Percentiles rank a stretch among this genome's conserved stretches.
phyloP scores from a whole-genome alignment of 2,113 vertebrate genomes.

The Actenoides hombroni region DNA sequence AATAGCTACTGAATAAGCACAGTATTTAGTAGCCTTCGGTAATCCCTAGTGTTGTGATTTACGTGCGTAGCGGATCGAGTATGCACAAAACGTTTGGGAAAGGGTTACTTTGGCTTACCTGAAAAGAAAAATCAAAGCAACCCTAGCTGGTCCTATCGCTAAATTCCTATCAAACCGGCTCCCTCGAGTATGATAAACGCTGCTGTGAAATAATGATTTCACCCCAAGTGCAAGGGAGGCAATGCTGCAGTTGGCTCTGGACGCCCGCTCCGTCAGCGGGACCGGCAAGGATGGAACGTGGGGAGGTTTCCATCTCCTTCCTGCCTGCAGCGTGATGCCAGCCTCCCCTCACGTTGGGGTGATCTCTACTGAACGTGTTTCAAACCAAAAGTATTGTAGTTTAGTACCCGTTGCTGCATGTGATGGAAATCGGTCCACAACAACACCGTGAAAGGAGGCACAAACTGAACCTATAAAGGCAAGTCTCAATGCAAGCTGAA shows the following conservation, averaged over 20 bases:
- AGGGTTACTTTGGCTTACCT: slow-evolving; percentile 22
- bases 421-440: slow-evolving; percentile 33
- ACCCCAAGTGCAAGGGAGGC: background rate
- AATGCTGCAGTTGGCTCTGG: background rate
- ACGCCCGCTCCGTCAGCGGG: background rate
- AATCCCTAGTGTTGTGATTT: slow-evolving; percentile 61
- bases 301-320: background rate
- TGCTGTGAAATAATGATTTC: slow-evolving; percentile 49
- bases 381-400: slow-evolving; percentile 42
- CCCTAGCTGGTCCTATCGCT: background rate
- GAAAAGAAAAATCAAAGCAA: slow-evolving; percentile 19
- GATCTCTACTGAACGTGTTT: slow-evolving; percentile 34
- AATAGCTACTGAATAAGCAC: slow-evolving; percentile 49
- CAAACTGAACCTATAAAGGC: slow-evolving; percentile 45
- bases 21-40: slow-evolving; percentile 48
- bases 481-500: slow-evolving; percentile 62
- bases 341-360: background rate
- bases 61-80: slow-evolving; percentile 22
- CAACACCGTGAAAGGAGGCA: slow-evolving; percentile 17
- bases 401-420: slow-evolving; percentile 34
- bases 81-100: slow-evolving; percentile 37
- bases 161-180: background rate
- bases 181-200: background rate
- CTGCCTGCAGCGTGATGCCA: background rate
- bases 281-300: background rate